Evolutionary conservation across 92 coral and sea anemone species (phyloP), one percentile per base, ranked within the genome.

Genomic region (Blastomussa wellsi): DNA sequence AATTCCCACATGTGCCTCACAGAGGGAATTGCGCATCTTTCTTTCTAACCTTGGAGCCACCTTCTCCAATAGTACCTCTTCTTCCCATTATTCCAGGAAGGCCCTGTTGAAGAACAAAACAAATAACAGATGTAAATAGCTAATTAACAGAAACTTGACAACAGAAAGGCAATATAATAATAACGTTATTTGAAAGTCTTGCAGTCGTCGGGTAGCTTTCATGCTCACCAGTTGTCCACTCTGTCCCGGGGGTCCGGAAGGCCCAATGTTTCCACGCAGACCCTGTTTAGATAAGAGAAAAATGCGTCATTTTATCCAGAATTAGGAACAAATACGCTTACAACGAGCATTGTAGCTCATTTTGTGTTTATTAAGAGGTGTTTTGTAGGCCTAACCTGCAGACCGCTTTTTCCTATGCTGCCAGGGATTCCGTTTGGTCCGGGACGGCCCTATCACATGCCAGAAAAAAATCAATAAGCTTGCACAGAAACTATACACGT

Each of bases 241-340:
- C 57, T 42, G 79, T 59, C 86, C 86, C 2, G 86, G 72, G 2
- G 86, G 73, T 17, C 86, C 86, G 4, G 72, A 37, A 16, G 79
- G 70, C 10, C 86, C 86, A 20, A 20, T 16, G 32, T 62, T 29
- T 39, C 86, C 86, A n/a, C 16, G 79, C 15, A 13, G 72, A 19
- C 86, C 86, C 86, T 82, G 36, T 22, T 35, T 19, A 31, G 12
- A 67, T 33, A 48, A 2, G 20, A 78, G 41, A 57, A 57, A 57
- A 24, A 57, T 57, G 65, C 65, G 5, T 57, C 31, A 24, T n/a
- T 57, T 1, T 57, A 2, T 24, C 12, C 65, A 57, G 29, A 57
- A 9, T 22, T 28, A 24, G 65, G 1, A 22, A 57, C 29, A 22
- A 57, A 57, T n/a, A 13, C 24, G 65, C 31, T 57, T 57, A 24